These are phyloP conservation scores for Macrophya alboannulata DNA, from an alignment of 2,888 invertebrate genomes.

Conservation along the genomic window DNA sequence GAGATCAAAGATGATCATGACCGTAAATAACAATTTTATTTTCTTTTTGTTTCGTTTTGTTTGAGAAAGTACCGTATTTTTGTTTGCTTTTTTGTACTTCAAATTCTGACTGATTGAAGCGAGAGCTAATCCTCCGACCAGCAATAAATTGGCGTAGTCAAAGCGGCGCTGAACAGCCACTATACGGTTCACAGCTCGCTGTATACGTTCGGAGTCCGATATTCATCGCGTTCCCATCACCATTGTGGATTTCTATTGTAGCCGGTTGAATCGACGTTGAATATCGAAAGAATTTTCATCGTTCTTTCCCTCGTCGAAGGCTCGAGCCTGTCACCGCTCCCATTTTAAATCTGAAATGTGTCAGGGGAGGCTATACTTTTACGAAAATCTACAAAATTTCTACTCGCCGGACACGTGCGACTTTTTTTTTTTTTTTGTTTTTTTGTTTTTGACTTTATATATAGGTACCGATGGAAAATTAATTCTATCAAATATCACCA, in stretches of 20 bases:
- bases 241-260: constrained; percentile 40
- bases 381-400: not conserved
- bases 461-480: not conserved
- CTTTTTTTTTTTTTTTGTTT: not conserved
- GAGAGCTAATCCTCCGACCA: constrained; percentile 27
- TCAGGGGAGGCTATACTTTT: not conserved
- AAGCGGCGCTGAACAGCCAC: not conserved
- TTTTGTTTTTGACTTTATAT: not conserved
- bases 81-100: not conserved
- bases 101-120: constrained; percentile 31
- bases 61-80: not conserved
- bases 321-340: not conserved
- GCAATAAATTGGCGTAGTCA: constrained; percentile 13
- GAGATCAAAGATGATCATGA: not conserved
- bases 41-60: not conserved
- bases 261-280: constrained; percentile 18
- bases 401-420: not conserved
- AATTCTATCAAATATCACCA: constrained; percentile 28
- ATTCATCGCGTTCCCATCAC: constrained; percentile 20
- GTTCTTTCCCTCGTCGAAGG: not conserved
- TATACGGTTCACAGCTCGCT: constrained; percentile 24
- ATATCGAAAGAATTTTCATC: constrained; percentile 42
- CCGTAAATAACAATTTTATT: not conserved
- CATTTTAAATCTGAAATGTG: constrained; percentile 28
- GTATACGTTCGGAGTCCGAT: not conserved